Base-by-base conservation (phyloP, 2,888 invertebrate species). In the Neoaliturus tenellus region DNA sequence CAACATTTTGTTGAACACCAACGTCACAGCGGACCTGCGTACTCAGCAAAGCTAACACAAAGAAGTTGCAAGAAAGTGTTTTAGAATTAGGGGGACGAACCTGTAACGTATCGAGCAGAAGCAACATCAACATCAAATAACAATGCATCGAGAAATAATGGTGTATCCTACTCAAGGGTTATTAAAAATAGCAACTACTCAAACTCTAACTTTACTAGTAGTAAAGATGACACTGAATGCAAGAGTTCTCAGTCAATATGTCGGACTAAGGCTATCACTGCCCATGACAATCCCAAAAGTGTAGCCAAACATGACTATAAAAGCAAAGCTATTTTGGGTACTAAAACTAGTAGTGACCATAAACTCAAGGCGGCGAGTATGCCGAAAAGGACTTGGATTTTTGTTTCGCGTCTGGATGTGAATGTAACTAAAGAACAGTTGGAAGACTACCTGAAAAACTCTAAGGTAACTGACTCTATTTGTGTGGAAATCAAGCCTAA, bases 341-440 rank as follows among this genome's bases (percentile, higher is more conserved):
- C 48, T 6, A 48, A 48, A 17, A 14, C 48, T 17, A 48, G 48
- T 48, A 48, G 17, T 17, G 48, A 48, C 48, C 48, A 6, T 14
- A 48, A 48, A 48, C 6, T 48, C 17, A 48, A 48, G 17, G 48
- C 48, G 17, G 48, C 48, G 4, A 17, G 14, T 48, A 39, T 39
- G 39, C 39, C 39, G 6, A 69, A 69, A n/a, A 31, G 20, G 8
- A 35, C 69, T 35, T 31, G 31, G 69, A 35, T 69, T 33, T 69
- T 69, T 69, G 69, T 69, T n/a, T 69, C 69, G 3, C 69, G 69
- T 31, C 35, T 69, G 4, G 69, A 69, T 69, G 33, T 33, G 35
- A 69, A 69, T 69, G 31, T 69, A 6, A 69, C 69, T 14, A 69
- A 69, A 35, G 69, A 33, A 33, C 10, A 35, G 8, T 31, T 69